Percentiles rank a stretch among this genome's conserved stretches.
These are phyloP conservation scores for Odontomachus brunneus DNA, from an alignment of 1,140 invertebrate species.

Conservation along the genomic window DNA sequence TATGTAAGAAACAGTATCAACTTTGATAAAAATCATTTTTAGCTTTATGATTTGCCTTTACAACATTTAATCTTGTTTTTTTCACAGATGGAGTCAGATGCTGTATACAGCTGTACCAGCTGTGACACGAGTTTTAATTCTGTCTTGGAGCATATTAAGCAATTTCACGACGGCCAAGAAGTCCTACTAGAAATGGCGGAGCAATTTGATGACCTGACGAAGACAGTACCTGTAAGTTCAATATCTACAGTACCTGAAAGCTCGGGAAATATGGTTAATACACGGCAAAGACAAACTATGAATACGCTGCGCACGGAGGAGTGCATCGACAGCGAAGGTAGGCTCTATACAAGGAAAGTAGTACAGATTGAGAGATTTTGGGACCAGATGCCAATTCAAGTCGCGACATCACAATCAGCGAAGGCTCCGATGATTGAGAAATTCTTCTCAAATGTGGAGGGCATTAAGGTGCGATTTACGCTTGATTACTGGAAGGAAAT, in stretches of 20 bases:
- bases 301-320: conserved; percentile 85
- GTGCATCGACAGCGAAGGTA: conserved; percentile 85
- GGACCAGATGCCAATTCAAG: conserved; percentile 76
- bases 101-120: conserved; percentile 88
- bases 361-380: conserved; percentile 87
- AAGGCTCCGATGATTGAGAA: conserved; percentile 84
- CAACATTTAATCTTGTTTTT: conserved; percentile 8
- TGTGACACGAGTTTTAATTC: conserved; percentile 88
- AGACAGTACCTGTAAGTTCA: conserved; percentile 36
- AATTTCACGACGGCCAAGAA: conserved; percentile 89
- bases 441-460: conserved; percentile 83
- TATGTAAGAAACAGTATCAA: too few relatives aligned
- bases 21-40: conserved; percentile 20
- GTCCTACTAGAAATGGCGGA: conserved; percentile 87
- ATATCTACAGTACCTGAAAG: conserved; percentile 46
- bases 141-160: conserved; percentile 88
- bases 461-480: conserved; percentile 77
- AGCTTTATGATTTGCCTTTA: conserved; percentile 17
- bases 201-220: conserved; percentile 74
- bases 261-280: conserved; percentile 55
- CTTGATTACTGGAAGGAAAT: background rate
- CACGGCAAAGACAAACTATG: conserved; percentile 79
- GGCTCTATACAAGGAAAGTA: conserved; percentile 85
- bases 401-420: conserved; percentile 65
- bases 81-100: conserved; percentile 77